These are phyloP conservation scores for Peromyscus maniculatus DNA, from an alignment of 2,113 vertebrate species.

Conservation along the genomic window DNA sequence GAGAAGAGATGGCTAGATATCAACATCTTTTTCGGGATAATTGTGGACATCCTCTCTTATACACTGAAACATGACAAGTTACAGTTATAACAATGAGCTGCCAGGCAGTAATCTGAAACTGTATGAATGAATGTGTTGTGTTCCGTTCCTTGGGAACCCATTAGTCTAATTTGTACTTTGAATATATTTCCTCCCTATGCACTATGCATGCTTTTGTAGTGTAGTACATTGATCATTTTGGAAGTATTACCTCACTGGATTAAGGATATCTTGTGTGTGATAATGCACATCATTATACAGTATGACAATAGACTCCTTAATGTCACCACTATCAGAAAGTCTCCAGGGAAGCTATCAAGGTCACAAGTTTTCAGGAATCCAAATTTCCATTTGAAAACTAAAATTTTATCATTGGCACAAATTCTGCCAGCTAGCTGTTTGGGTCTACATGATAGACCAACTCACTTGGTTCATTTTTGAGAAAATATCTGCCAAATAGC, in stretches of 20 bases:
- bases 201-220: slow-evolving; percentile 33
- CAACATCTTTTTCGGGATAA: slow-evolving; percentile 46
- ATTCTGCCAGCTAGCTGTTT: background rate
- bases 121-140: background rate
- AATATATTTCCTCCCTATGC: background rate
- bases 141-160: slow-evolving; percentile 18
- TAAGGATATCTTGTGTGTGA: background rate
- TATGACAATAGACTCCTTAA: slow-evolving; percentile 49
- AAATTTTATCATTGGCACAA: slow-evolving; percentile 58
- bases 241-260: slow-evolving; percentile 36
- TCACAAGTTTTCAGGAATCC: slow-evolving; percentile 69
- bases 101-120: slow-evolving; percentile 7
- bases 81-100: slow-evolving; percentile 11
- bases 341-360: slow-evolving; percentile 35
- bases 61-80: slow-evolving; percentile 52
- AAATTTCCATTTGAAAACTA: slow-evolving; percentile 63
- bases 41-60: slow-evolving; percentile 48
- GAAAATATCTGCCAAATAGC: slow-evolving; percentile 52
- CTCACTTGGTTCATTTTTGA: slow-evolving; percentile 53
- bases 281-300: slow-evolving; percentile 30
- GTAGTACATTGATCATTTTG: slow-evolving; percentile 40
- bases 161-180: slow-evolving; percentile 15
- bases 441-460: background rate
- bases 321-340: slow-evolving; percentile 48
- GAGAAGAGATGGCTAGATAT: background rate